Evolutionary conservation across 1,140 invertebrate species (phyloP).

Genomic region (Pogonomyrmex barbatus): DNA sequence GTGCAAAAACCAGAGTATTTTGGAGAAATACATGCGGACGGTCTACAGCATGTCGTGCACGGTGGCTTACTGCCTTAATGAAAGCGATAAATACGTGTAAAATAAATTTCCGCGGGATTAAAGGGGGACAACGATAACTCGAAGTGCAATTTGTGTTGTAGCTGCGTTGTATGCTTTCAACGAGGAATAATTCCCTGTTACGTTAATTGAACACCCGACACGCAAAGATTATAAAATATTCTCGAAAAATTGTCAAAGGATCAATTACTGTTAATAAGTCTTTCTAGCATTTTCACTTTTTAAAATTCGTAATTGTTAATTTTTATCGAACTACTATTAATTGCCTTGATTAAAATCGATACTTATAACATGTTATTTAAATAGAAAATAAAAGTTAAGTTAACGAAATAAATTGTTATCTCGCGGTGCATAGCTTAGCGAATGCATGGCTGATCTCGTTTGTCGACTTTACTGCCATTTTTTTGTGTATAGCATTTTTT

Average conservation of each 20-base stretch:
- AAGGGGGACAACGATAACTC: slow-evolving; percentile 37
- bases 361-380: neutral
- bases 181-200: slow-evolving; percentile 9
- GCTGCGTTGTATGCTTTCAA: neutral
- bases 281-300: neutral
- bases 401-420: neutral
- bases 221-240: neutral
- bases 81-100: slow-evolving; percentile 76
- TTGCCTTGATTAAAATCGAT: neutral
- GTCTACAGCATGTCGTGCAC: slow-evolving; percentile 32
- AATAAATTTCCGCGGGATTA: slow-evolving; percentile 72
- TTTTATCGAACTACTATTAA: slow-evolving; percentile 6
- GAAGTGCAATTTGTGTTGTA: neutral
- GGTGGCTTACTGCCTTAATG: slow-evolving; percentile 69
- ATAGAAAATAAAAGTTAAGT: neutral
- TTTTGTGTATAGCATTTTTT: neutral
- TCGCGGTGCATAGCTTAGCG: neutral
- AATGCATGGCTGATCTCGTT: neutral
- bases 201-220: neutral
- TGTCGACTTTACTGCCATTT: neutral
- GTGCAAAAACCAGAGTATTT: slow-evolving; percentile 32
- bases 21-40: slow-evolving; percentile 25
- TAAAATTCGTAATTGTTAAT: neutral
- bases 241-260: neutral
- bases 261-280: neutral